A percentile compares a stretch with the other conserved stretches of the same genome.
phyloP scores from a whole-genome alignment of 1,140 invertebrate species.

The Hetaerina americana region DNA sequence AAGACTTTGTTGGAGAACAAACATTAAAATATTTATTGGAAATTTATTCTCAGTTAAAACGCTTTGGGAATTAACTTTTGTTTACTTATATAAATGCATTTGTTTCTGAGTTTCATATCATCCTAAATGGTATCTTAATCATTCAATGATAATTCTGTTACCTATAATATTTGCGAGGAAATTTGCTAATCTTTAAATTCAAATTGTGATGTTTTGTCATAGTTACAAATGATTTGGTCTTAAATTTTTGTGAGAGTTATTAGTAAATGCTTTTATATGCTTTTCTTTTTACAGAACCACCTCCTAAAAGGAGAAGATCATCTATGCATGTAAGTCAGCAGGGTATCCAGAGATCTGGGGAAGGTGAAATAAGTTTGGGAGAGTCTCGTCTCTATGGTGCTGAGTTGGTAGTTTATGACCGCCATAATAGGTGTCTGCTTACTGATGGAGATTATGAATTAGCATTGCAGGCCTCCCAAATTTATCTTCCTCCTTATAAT shows the following conservation, averaged over 20 bases:
- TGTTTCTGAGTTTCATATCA: too few species aligned
- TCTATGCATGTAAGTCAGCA: background rate
- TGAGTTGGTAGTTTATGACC: constrained; percentile 81
- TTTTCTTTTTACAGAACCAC: constrained; percentile 35
- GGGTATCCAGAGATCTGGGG: constrained; percentile 24
- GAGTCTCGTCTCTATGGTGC: constrained; percentile 61
- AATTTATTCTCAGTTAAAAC: too few species aligned
- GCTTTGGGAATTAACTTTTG: too few species aligned
- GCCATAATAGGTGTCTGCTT: constrained; percentile 71
- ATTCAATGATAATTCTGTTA: background rate
- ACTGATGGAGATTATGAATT: constrained; percentile 84
- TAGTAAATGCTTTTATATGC: constrained; percentile 1
- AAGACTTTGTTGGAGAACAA: too few species aligned
- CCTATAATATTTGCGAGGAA: too few species aligned
- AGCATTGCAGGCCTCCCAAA: constrained; percentile 49
- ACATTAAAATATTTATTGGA: too few species aligned
- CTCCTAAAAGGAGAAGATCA: constrained; percentile 42
- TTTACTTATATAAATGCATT: too few species aligned
- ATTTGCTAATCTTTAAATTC: background rate
- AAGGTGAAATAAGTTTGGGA: constrained; percentile 22
- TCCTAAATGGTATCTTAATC: background rate
- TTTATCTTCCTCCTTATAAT: background rate
- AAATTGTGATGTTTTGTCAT: background rate
- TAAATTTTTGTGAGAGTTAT: too few species aligned
- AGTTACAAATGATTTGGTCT: too few species aligned